phyloP scores from a whole-genome alignment of 2,888 invertebrate genomes.

The Eulithis testata region DNA sequence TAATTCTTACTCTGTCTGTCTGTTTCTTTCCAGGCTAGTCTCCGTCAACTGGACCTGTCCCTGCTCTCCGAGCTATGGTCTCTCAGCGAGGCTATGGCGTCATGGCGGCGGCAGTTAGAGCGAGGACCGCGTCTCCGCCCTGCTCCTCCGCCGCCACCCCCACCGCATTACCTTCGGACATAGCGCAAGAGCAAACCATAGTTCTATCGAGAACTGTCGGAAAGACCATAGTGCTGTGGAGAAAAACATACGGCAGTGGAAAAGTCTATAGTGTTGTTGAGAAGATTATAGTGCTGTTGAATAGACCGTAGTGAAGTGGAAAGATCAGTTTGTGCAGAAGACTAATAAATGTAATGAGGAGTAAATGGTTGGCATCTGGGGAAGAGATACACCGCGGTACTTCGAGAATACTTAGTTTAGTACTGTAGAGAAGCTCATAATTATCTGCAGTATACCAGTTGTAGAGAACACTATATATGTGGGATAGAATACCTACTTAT shows the following conservation, averaged over 20 bases:
- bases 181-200: slow-evolving; percentile 44
- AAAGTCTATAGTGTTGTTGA: not conserved
- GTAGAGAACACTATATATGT: too few relatives aligned
- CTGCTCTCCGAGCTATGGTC: slow-evolving; percentile 96
- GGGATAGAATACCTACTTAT: too few relatives aligned
- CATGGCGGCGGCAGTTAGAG: slow-evolving; percentile 87
- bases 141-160: slow-evolving; percentile 80
- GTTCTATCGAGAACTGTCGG: slow-evolving; percentile 5
- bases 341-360: too few relatives aligned
- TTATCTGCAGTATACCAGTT: too few relatives aligned
- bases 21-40: slow-evolving; percentile 89
- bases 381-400: too few relatives aligned
- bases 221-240: slow-evolving; percentile 7
- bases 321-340: not conserved
- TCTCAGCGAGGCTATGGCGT: slow-evolving; percentile 95
- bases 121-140: slow-evolving; percentile 79
- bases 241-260: slow-evolving; percentile 1
- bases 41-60: slow-evolving; percentile 95
- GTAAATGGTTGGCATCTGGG: too few relatives aligned
- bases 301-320: not conserved
- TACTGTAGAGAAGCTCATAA: too few relatives aligned
- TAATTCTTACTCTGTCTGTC: slow-evolving; percentile 25
- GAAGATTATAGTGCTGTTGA: not conserved
- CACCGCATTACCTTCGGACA: slow-evolving; percentile 77
- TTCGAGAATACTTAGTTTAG: too few relatives aligned